Evolutionary conservation across 2,888 invertebrate species (phyloP).

Genomic region (Andrena bicolor): DNA sequence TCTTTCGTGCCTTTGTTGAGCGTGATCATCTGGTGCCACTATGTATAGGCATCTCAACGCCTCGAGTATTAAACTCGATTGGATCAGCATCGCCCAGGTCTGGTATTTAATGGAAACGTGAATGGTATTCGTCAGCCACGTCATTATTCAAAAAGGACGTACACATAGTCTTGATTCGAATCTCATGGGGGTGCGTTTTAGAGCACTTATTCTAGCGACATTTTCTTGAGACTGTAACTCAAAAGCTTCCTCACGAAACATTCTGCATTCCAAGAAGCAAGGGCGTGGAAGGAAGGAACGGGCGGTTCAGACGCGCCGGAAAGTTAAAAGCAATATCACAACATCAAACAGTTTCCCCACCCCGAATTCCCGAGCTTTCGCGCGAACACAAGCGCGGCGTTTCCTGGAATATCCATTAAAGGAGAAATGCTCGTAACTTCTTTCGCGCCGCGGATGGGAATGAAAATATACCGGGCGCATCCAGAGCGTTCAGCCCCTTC

Average conservation of each 20-base stretch:
- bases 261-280: slow-evolving; percentile 4
- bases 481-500: neutral
- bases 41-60: slow-evolving; percentile 13
- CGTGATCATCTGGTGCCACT: slow-evolving; percentile 27
- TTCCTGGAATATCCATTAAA: slow-evolving; percentile 64
- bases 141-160: too few relatives aligned
- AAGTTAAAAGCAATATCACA: neutral
- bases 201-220: too few relatives aligned
- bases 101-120: too few relatives aligned
- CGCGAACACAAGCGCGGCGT: slow-evolving; percentile 13
- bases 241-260: too few relatives aligned
- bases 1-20: slow-evolving; percentile 49
- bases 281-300: neutral
- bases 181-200: too few relatives aligned
- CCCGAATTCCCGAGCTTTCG: slow-evolving; percentile 20
- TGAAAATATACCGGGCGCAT: slow-evolving; percentile 63
- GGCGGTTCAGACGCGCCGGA: neutral
- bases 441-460: slow-evolving; percentile 40
- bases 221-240: too few relatives aligned
- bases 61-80: neutral
- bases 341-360: slow-evolving; percentile 44
- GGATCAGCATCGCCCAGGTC: neutral
- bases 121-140: too few relatives aligned
- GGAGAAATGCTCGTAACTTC: slow-evolving; percentile 55
- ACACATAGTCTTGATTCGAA: too few relatives aligned